phyloP scores from a whole-genome alignment of 2,797 vertebrate genomes.

The Poliocrania exsul region DNA sequence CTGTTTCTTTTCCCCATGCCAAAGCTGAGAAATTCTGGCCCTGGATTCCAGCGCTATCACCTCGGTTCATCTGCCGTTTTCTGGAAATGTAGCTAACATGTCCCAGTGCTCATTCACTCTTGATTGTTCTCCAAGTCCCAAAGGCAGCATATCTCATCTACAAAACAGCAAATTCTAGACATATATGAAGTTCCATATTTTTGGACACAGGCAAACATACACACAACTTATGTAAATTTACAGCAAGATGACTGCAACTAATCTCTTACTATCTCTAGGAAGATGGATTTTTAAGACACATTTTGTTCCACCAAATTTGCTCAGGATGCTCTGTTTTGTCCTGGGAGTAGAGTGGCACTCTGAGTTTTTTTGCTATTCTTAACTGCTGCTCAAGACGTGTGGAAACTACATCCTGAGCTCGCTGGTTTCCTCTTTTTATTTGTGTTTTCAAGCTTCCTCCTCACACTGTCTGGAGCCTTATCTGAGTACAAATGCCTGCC shows the following conservation, averaged over 20 bases:
- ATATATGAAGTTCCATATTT: neutral
- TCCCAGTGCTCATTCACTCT: neutral
- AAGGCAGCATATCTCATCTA: neutral
- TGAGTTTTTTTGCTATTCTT: conserved; percentile 15
- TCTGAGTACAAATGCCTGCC: neutral
- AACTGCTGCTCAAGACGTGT: neutral
- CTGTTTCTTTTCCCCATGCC: neutral
- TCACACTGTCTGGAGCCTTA: conserved; percentile 28
- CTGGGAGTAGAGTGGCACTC: neutral
- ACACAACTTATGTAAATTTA: neutral
- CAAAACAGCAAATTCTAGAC: neutral
- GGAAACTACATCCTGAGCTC: conserved; percentile 50
- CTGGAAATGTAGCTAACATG: neutral
- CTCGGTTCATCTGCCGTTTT: neutral
- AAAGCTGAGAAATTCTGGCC: neutral
- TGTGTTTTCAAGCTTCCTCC: conserved; percentile 51
- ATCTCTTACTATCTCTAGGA: neutral
- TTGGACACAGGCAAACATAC: neutral
- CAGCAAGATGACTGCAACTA: neutral
- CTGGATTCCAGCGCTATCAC: neutral
- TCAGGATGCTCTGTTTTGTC: neutral
- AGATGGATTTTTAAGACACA: neutral
- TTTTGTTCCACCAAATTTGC: neutral
- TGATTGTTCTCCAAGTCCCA: neutral
- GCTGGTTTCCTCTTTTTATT: conserved; percentile 55